These are phyloP conservation scores for Hydrochoerus hydrochaeris DNA, from an alignment of 2,113 vertebrate genomes.

Conservation along the genomic window DNA sequence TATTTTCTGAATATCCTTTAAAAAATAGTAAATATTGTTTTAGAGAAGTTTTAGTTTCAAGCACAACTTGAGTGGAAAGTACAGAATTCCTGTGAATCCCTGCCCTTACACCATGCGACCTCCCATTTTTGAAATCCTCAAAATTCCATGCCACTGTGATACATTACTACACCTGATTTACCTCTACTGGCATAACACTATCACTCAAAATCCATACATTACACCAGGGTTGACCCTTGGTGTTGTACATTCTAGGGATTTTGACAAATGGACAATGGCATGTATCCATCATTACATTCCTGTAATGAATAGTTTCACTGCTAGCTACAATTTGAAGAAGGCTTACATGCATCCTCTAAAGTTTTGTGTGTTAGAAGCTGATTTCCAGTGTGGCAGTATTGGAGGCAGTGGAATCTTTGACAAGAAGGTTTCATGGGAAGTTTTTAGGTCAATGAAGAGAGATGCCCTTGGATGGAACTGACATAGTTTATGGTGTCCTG, in stretches of 20 bases:
- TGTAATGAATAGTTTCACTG: neutral
- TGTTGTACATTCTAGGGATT: neutral
- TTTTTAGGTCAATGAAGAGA: neutral
- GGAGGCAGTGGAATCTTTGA: neutral
- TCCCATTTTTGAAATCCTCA: neutral
- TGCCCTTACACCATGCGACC: accelerated
- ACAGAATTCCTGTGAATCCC: neutral
- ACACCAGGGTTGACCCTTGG: neutral
- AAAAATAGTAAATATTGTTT: neutral
- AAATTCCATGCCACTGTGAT: neutral
- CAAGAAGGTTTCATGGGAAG: neutral
- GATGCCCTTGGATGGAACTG: neutral
- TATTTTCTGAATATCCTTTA: slow-evolving; percentile 8
- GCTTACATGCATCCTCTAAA: neutral
- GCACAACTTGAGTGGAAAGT: neutral
- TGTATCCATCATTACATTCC: neutral
- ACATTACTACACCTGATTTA: neutral
- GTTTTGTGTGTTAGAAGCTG: neutral
- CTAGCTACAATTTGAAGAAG: neutral
- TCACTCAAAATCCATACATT: neutral
- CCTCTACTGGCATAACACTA: neutral
- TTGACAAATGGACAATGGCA: neutral
- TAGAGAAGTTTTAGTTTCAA: neutral
- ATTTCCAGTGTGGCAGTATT: neutral
- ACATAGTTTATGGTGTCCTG: neutral